Percentiles rank a stretch among this genome's conserved stretches.
These are phyloP conservation scores for Aphaenogaster rudis DNA, from an alignment of 1,140 invertebrate species.

Conservation along the genomic window DNA sequence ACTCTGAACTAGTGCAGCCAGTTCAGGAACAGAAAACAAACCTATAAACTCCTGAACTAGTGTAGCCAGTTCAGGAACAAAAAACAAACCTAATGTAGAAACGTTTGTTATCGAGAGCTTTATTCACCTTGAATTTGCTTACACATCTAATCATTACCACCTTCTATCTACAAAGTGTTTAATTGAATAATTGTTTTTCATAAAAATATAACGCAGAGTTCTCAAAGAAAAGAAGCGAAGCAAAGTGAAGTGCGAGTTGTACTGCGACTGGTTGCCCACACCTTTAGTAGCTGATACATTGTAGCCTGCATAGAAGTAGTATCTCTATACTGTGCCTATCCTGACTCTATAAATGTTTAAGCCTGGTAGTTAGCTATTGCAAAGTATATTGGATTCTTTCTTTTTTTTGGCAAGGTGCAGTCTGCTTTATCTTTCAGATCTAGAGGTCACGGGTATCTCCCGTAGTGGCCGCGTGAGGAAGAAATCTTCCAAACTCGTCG, in stretches of 20 bases:
- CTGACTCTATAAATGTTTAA: conserved; percentile 59
- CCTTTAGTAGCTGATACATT: conserved; percentile 57
- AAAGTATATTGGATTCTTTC: conserved; percentile 76
- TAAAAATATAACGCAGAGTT: conserved; percentile 15
- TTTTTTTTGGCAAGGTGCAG: conserved; percentile 83
- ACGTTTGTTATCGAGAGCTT: conserved; percentile 50
- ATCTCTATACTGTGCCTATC: conserved; percentile 44
- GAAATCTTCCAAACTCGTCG: conserved; percentile 97
- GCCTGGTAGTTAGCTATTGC: conserved; percentile 74
- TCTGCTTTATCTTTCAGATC: conserved; percentile 88
- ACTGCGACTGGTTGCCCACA: conserved; percentile 41
- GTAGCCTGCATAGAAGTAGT: conserved; percentile 40
- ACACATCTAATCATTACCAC: background rate
- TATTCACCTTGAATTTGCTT: background rate
- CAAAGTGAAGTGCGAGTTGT: conserved; percentile 24
- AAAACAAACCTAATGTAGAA: background rate
- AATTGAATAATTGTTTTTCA: conserved; percentile 31
- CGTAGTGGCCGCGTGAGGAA: conserved; percentile 96
- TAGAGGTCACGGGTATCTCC: conserved; percentile 94
- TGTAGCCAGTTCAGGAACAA: too few species aligned
- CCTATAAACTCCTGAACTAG: too few species aligned
- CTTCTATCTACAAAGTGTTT: background rate
- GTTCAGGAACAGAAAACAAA: too few species aligned
- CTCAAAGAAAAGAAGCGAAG: background rate
- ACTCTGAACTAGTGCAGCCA: too few species aligned